These are phyloP conservation scores for Eucera pruinosa DNA, from an alignment of 2,888 invertebrate genomes.

Conservation along the genomic window DNA sequence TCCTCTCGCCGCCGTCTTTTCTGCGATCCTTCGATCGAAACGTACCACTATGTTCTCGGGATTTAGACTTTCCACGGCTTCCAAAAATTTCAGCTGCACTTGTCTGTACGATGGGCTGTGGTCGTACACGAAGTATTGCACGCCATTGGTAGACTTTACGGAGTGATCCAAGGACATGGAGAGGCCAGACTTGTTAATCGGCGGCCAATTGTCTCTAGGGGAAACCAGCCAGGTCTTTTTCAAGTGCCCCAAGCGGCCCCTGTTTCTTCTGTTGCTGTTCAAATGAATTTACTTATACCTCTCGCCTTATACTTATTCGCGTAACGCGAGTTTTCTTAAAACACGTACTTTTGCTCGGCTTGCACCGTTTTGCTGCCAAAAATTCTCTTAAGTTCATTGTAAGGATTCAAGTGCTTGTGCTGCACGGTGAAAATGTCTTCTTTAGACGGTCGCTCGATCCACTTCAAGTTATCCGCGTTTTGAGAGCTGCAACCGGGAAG, in stretches of 20 bases:
- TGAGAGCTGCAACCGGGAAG: slow-evolving; percentile 77
- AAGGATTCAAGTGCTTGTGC: slow-evolving; percentile 90
- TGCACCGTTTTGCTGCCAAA: slow-evolving; percentile 92
- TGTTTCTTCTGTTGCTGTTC: slow-evolving; percentile 86
- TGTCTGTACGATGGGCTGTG: slow-evolving; percentile 91
- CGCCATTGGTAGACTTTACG: slow-evolving; percentile 81
- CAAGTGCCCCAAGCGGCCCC: slow-evolving; percentile 86
- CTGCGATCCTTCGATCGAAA: not conserved
- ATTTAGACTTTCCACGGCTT: slow-evolving; percentile 91
- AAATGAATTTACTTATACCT: slow-evolving; percentile 46
- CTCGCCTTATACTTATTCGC: not conserved
- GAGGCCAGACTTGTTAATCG: slow-evolving; percentile 89
- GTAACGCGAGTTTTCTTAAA: not conserved
- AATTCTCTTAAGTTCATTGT: slow-evolving; percentile 92
- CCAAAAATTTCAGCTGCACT: slow-evolving; percentile 90
- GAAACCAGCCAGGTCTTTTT: slow-evolving; percentile 89
- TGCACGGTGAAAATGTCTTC: slow-evolving; percentile 88
- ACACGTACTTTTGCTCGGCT: slow-evolving; percentile 86
- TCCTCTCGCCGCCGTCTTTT: too few species aligned
- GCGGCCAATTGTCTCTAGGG: slow-evolving; percentile 90
- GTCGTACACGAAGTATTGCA: slow-evolving; percentile 90
- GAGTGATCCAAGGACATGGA: slow-evolving; percentile 88
- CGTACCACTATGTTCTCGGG: slow-evolving; percentile 91
- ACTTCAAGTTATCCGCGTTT: slow-evolving; percentile 62
- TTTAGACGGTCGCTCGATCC: slow-evolving; percentile 64